phyloP scores from a whole-genome alignment of 1,140 invertebrate genomes.

The Elysia chlorotica region DNA sequence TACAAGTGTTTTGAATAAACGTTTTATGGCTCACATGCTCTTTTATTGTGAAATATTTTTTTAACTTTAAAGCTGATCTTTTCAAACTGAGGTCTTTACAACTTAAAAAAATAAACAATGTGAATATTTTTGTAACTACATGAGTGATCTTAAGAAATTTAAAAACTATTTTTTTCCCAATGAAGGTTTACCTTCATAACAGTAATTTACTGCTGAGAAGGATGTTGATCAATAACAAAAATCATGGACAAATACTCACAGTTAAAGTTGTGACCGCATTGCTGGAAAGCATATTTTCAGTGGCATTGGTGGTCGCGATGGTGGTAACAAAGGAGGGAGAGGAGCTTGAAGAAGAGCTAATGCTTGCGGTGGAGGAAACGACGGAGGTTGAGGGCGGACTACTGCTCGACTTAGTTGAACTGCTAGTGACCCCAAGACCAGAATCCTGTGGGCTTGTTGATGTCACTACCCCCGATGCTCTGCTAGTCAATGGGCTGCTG shows the following conservation, averaged over 20 bases:
- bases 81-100: no score
- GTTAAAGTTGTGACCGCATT: constrained; percentile 30
- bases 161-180: no score
- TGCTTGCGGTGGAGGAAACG: background rate
- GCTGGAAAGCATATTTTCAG: constrained; percentile 7
- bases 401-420: background rate
- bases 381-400: background rate
- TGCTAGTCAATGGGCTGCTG: constrained; percentile 6
- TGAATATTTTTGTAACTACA: background rate
- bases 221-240: no score
- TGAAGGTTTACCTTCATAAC: no score
- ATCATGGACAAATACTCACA: constrained; percentile 23
- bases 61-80: no score
- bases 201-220: no score
- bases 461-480: no score
- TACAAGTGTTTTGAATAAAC: no score
- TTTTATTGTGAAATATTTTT: no score
- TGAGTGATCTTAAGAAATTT: no score
- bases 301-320: background rate
- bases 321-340: background rate
- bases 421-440: background rate
- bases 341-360: background rate
- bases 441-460: no score
- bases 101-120: background rate
- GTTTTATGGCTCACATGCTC: no score